Evolutionary conservation across 2,888 invertebrate genomes (phyloP).

Genomic region (Alsophila aescularia): DNA sequence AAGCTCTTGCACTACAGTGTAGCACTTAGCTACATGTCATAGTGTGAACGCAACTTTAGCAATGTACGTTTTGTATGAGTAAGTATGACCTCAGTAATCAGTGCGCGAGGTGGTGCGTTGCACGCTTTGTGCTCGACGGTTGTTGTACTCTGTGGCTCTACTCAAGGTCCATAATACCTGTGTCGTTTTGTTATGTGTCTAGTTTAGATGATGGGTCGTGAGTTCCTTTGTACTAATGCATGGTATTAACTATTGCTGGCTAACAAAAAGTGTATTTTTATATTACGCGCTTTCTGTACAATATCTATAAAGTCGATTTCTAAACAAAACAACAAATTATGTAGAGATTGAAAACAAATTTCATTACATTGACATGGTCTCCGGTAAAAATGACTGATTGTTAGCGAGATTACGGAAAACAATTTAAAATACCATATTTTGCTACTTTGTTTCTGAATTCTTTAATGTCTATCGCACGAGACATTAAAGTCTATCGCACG

Average conservation of each 20-base stretch:
- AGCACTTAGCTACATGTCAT: background rate
- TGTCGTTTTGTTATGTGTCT: conserved; percentile 44
- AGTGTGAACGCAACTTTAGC: background rate
- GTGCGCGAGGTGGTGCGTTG: conserved; percentile 26
- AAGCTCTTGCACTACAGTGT: too few relatives aligned
- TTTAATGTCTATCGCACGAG: too few relatives aligned
- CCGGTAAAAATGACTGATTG: too few relatives aligned
- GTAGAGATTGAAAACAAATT: too few relatives aligned
- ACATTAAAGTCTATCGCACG: too few relatives aligned
- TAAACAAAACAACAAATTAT: too few relatives aligned
- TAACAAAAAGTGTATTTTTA: too few relatives aligned
- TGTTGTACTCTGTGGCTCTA: background rate
- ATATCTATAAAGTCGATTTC: too few relatives aligned
- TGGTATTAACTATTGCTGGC: conserved; percentile 12
- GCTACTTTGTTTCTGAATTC: too few relatives aligned
- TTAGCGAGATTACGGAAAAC: too few relatives aligned
- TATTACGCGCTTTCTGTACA: background rate
- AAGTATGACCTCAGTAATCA: conserved; percentile 40
- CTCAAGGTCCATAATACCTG: conserved; percentile 16
- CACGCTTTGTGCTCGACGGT: conserved; percentile 20
- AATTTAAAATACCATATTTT: too few relatives aligned
- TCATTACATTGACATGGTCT: too few relatives aligned
- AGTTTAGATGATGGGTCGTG: conserved; percentile 55
- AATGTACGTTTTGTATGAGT: background rate
- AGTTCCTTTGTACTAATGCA: conserved; percentile 45